Evolutionary conservation across 2,888 invertebrate genomes (phyloP), one percentile per base, ranked within the genome.

Genomic region (Dicycla oo): DNA sequence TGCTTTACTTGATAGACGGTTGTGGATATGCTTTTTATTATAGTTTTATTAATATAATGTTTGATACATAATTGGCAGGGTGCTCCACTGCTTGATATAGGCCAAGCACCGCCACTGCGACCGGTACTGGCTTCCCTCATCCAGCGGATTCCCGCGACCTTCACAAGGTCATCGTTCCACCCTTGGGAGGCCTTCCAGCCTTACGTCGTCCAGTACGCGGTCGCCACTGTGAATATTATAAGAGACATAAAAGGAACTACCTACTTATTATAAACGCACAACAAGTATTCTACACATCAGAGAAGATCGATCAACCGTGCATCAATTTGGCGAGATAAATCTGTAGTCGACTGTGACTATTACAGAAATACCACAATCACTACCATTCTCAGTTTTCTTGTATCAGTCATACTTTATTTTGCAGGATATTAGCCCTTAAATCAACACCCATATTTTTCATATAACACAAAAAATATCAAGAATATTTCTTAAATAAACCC

Each of bases 21-120:
- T 86, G 65, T 91, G 91, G 94, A 94, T 86, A 87, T n/a, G 88
- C 73, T 69, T 63, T n/a, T 45, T 65, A 20, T 43, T 11, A 47
- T n/a, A 23, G 2, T 49, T 66, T 47, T 47, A 62, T 45, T 64
- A 15, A 20, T 15, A 47, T n/a, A 38, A n/a, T 23, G 7, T 20
- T 60, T n/a, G 1, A n/a, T n/a, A 10, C 4, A 0, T 49, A 11
- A n/a, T n/a, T 49, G 11, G 4, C 49, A 47, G 47, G 8, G 20
- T 47, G 47, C n/a, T n/a, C n/a, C n/a, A n/a, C n/a, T n/a, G n/a
- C n/a, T n/a, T n/a, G n/a, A n/a, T n/a, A n/a, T n/a, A n/a, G n/a
- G n/a, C n/a, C n/a, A n/a, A n/a, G n/a, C n/a, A n/a, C n/a, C n/a
- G n/a, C n/a, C n/a, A n/a, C n/a, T n/a, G n/a, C n/a, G n/a, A n/a